Conservation (phyloP, 2,888 invertebrate genomes). For the Metallyticus violacea region DNA sequence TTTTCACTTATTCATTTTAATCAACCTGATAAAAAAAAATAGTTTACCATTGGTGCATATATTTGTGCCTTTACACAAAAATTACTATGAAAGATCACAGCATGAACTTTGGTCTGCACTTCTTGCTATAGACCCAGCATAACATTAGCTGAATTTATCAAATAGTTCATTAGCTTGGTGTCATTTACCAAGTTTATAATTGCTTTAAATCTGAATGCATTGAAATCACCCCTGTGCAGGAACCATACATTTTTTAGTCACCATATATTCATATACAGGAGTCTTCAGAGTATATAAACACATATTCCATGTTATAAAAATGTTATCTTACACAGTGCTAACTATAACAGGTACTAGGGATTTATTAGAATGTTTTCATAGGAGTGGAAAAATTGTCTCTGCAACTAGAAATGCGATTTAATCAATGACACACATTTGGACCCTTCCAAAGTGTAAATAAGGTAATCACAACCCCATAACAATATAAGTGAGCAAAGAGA, state of each 20-base stretch:
- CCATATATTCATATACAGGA: neutral
- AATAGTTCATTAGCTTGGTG: neutral
- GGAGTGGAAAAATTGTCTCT: neutral
- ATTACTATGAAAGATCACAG: neutral
- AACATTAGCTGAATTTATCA: neutral
- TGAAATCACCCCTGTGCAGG: neutral
- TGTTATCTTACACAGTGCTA: neutral
- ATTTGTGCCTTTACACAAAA: neutral
- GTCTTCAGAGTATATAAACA: neutral
- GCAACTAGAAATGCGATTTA: neutral
- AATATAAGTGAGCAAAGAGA: neutral
- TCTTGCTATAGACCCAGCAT: neutral
- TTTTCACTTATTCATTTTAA: neutral
- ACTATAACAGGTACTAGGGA: conserved; percentile 2
- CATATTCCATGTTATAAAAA: neutral
- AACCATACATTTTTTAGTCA: neutral
- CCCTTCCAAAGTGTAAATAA: neutral
- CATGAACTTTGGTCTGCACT: neutral
- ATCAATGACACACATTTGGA: neutral
- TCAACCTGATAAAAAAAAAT: neutral
- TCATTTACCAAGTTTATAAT: neutral
- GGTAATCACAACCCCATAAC: neutral
- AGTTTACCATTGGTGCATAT: neutral
- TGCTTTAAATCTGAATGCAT: neutral
- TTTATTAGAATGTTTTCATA: neutral